Evolutionary conservation across 2,888 invertebrate genomes (phyloP), one percentile per base, ranked within the genome.

Genomic region (Ectemnius continuus): DNA sequence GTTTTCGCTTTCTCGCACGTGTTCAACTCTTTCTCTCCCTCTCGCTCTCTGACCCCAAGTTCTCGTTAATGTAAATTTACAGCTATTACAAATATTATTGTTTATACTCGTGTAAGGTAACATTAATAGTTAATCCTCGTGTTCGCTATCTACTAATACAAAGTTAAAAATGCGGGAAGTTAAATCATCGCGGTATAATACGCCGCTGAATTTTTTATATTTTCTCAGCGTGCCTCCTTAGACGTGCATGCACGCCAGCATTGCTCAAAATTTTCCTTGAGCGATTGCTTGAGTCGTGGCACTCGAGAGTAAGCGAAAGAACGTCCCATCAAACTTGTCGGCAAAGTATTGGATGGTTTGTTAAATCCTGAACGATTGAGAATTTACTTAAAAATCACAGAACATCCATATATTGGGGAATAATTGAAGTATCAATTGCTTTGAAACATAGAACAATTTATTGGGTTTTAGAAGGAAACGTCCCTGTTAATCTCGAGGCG

Each of bases 131-230:
- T 36, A 78, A 80, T 84, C 66, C 61, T 84, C 84, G 81, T 85
- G 83, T 85, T 77, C 82, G 77, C 83, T 84, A 80, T 81, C 79
- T 84, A 83, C 80, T 84, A 82, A 86, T 88, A 88, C 76, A 88
- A 88, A 88, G 84, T 88, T 88, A 86, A 86, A 89, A 89, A 89
- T 86, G 84, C 86, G 84, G 86, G 81, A 87, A 88, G 84, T 86
- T 87, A 73, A 82, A 84, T 85, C 76, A 74, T 69, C 75, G 73
- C 78, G 76, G 79, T 4, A 16, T 16, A 52, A 16, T 70, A 52
- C 58, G 60, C 78, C 71, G 74, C 76, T 72, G 67, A 70, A 71
- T 83, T 73, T 83, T 67, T 73, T 67, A 68, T 72, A 58, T 71
- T 76, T 14, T 14, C 6, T 66, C 47, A 47, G 13, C 6, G 47